These are phyloP conservation scores for Alitta virens DNA, from an alignment of 2,888 invertebrate genomes.

Conservation along the genomic window DNA sequence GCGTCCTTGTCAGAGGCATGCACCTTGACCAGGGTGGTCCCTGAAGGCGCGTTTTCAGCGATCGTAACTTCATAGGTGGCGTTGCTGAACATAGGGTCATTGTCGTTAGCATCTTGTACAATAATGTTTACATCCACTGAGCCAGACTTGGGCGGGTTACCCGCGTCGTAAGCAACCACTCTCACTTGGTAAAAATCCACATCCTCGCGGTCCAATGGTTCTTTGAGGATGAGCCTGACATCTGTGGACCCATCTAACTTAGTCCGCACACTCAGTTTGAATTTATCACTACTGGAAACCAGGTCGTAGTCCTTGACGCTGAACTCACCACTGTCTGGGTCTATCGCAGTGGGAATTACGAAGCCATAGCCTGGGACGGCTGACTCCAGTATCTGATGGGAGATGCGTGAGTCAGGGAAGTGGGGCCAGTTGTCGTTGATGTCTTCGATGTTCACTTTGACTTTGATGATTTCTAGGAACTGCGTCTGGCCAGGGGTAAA, in stretches of 20 bases:
- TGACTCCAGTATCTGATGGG: constrained; percentile 22
- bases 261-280: constrained; percentile 16
- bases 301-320: constrained; percentile 26
- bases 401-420: constrained; percentile 21
- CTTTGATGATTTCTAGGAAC: constrained; percentile 17
- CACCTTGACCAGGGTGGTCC: constrained; percentile 22
- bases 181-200: constrained; percentile 22
- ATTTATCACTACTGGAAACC: constrained; percentile 16
- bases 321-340: constrained; percentile 24
- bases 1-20: constrained; percentile 29
- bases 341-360: constrained; percentile 27
- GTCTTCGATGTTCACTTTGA: constrained; percentile 25
- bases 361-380: constrained; percentile 22
- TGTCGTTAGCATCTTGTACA: constrained; percentile 30
- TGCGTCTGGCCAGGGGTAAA: constrained; percentile 1
- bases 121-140: constrained; percentile 23
- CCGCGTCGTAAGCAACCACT: constrained; percentile 27
- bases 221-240: constrained; percentile 25
- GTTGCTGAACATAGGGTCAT: constrained; percentile 25
- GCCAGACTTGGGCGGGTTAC: constrained; percentile 22
- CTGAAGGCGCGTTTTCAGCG: constrained; percentile 21
- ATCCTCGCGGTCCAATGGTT: constrained; percentile 27
- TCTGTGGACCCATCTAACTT: constrained; percentile 27
- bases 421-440: constrained; percentile 30
- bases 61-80: constrained; percentile 25